Evolutionary conservation across 2,113 vertebrate species (phyloP).

Genomic region (Sinocyclocheilus grahami): DNA sequence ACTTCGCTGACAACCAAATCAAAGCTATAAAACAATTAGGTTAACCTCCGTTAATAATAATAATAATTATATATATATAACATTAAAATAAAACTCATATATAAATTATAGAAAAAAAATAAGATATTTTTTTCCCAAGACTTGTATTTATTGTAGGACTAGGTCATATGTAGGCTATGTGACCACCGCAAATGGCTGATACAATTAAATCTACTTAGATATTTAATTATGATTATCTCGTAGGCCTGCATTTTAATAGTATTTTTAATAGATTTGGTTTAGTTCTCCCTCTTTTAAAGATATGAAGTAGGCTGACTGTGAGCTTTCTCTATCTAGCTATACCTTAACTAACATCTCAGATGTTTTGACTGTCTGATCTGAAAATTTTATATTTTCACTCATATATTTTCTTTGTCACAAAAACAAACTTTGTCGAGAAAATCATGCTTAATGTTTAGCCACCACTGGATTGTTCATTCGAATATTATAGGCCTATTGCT

Average conservation of each 20-base stretch:
- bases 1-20: background rate
- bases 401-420: background rate
- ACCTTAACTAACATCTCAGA: background rate
- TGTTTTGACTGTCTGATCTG: background rate
- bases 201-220: no score
- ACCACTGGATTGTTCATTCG: background rate
- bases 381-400: background rate
- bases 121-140: background rate
- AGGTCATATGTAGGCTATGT: background rate
- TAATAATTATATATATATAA: no score
- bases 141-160: no score
- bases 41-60: background rate
- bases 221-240: background rate
- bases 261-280: background rate
- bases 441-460: background rate
- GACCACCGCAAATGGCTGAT: background rate
- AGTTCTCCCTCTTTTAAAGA: background rate
- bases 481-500: background rate
- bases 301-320: background rate
- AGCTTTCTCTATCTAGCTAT: background rate
- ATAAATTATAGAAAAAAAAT: no score
- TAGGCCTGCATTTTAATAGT: background rate
- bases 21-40: background rate
- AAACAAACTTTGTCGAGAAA: background rate
- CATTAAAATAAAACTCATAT: background rate